These are phyloP conservation scores for Mirounga angustirostris DNA, from an alignment of 2,113 vertebrate genomes.

Conservation along the genomic window DNA sequence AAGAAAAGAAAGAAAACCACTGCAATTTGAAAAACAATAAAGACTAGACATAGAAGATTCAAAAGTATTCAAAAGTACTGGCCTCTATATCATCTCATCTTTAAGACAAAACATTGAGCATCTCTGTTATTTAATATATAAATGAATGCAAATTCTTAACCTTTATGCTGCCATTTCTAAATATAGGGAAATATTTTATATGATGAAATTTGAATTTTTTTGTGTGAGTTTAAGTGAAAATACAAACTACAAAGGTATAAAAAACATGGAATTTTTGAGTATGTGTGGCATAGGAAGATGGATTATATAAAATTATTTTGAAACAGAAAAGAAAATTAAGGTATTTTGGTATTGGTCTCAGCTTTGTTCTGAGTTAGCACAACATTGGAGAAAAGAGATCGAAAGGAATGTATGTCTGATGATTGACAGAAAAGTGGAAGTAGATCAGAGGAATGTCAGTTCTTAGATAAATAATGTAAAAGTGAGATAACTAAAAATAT, in stretches of 20 bases:
- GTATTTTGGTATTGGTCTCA: not conserved
- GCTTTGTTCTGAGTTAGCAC: slow-evolving; percentile 9
- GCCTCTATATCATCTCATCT: not conserved
- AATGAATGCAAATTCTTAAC: not conserved
- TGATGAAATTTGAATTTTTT: not conserved
- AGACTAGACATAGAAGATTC: not conserved
- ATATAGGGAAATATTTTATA: not conserved
- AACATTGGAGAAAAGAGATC: not conserved
- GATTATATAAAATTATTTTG: slow-evolving; percentile 32
- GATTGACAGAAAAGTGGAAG: slow-evolving; percentile 30
- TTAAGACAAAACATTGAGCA: not conserved
- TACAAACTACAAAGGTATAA: not conserved
- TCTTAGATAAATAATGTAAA: slow-evolving; percentile 75
- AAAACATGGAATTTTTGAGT: not conserved
- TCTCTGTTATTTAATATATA: not conserved
- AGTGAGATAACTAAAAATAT: slow-evolving; percentile 63
- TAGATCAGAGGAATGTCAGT: slow-evolving; percentile 56
- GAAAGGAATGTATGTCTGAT: not conserved
- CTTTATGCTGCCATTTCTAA: not conserved
- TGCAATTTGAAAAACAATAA: not conserved
- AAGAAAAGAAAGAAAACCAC: not conserved
- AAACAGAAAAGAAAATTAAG: slow-evolving; percentile 23
- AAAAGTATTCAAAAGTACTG: not conserved
- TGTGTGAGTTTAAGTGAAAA: not conserved
- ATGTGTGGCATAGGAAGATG: not conserved